Percentiles rank a stretch among this genome's conserved stretches.
Evolutionary conservation across 2,797 vertebrate genomes (phyloP).

Genomic region (Xerus rutilus): DNA sequence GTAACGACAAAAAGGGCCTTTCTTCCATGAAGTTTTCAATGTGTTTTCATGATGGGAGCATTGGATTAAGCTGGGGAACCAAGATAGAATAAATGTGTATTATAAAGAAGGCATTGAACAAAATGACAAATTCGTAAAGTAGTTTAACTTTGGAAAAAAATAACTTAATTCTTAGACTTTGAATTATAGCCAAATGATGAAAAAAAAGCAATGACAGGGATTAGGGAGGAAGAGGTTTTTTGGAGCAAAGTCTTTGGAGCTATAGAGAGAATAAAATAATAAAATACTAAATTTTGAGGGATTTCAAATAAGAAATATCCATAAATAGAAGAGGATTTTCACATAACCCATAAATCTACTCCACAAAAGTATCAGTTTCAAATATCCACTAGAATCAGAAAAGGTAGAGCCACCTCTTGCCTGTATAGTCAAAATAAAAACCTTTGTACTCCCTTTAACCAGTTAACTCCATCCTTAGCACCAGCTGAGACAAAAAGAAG

Average conservation of each 20-base stretch:
- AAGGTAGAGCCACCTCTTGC: background rate
- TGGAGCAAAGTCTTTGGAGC: background rate
- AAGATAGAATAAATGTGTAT: background rate
- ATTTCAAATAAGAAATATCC: background rate
- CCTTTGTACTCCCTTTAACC: background rate
- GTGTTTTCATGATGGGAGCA: background rate
- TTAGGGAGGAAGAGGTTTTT: background rate
- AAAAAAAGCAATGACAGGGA: background rate
- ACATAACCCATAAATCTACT: background rate
- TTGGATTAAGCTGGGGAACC: background rate
- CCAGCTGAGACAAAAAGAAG: background rate
- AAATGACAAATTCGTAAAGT: constrained; percentile 28
- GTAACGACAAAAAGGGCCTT: background rate
- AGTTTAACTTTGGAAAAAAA: background rate
- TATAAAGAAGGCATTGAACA: background rate
- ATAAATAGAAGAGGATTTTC: background rate
- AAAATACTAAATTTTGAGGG: background rate
- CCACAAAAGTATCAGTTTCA: background rate
- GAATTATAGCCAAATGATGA: background rate
- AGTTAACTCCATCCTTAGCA: background rate
- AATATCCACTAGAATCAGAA: background rate
- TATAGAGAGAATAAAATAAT: background rate
- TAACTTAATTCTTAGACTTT: background rate
- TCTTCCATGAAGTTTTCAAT: background rate
- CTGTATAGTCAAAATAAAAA: background rate